Evolutionary conservation across 2,113 vertebrate species (phyloP).

Genomic region (Phasianus colchicus): DNA sequence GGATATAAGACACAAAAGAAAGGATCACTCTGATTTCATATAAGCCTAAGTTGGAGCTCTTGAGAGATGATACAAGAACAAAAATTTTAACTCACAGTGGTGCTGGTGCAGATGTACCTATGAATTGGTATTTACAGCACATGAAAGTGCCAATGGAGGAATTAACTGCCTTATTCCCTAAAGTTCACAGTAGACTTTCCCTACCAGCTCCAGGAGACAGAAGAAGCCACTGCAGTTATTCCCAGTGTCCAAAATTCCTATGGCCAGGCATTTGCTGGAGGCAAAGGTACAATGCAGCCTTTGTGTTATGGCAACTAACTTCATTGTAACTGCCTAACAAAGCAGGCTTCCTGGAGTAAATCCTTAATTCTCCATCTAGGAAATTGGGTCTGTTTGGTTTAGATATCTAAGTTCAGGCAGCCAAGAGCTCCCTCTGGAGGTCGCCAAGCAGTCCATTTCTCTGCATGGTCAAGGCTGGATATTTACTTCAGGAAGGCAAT

Average conservation of each 20-base stretch:
- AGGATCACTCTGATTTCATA: neutral
- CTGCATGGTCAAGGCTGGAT: neutral
- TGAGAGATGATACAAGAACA: neutral
- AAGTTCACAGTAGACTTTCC: neutral
- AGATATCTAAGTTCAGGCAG: constrained; percentile 33
- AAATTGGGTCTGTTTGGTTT: constrained; percentile 37
- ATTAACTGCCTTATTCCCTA: neutral
- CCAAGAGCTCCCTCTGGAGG: constrained; percentile 71
- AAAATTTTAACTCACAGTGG: neutral
- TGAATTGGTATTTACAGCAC: neutral
- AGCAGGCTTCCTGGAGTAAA: constrained; percentile 29
- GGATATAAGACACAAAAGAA: neutral
- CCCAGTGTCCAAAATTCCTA: neutral
- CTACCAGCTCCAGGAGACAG: neutral
- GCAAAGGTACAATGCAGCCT: neutral
- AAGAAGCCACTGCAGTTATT: accelerated
- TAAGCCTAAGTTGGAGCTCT: neutral
- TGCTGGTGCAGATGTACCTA: accelerated
- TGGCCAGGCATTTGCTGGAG: neutral
- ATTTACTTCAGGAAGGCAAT: neutral
- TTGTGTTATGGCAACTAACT: constrained; percentile 38
- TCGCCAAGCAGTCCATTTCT: neutral
- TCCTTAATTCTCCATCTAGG: constrained; percentile 38
- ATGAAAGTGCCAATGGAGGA: neutral
- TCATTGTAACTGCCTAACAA: constrained; percentile 51